Base-by-base conservation (phyloP, 2,888 invertebrate genomes). In the Mythimna vitellina region DNA sequence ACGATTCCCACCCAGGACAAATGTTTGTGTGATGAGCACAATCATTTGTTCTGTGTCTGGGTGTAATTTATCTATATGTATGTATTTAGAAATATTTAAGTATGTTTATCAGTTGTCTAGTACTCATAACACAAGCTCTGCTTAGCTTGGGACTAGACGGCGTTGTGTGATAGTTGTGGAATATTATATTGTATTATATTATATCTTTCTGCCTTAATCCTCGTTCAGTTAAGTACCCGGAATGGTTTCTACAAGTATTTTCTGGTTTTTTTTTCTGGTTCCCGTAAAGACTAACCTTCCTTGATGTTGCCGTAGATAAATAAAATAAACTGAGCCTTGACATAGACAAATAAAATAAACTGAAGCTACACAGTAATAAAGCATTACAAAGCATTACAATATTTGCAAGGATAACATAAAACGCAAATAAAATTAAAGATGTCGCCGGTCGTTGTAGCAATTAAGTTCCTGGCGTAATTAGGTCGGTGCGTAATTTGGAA, bases 391-490 rank as follows among this genome's bases (percentile, higher is more conserved):
- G 56, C 63, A 70, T 80, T 64, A 76, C 70, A 80, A 49, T 68
- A 70, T 76, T 80, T 83, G 67, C 57, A 65, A 73, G 68, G 61
- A 78, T 70, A 70, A 82, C 84, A 67, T 65, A 70, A 82, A 82
- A 77, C 68, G 74, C 68, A 64, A 82, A 81, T 78, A 78, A 86
- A 83, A 80, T 86, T 79, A 79, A 80, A 84, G 78, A 81, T 81
- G 86, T 81, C 84, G 72, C 67, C 77, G 73, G 73, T 84, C 77
- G 73, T 78, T 80, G 70, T 67, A 73, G 81, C 72, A 84, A 81
- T 86, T 81, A 78, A 69, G 78, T 78, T 63, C 61, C 73, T 63
- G 32, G 35, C 62, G 76, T 81, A 86, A 86, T 86, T 80, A 81
- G 74, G 65, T 74, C 70, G 70, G 71, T 65, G 64, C 25, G 70